Evolutionary conservation across 2,113 vertebrate species (phyloP), one percentile per base, ranked within the genome.

Genomic region (Accipiter virgatus): DNA sequence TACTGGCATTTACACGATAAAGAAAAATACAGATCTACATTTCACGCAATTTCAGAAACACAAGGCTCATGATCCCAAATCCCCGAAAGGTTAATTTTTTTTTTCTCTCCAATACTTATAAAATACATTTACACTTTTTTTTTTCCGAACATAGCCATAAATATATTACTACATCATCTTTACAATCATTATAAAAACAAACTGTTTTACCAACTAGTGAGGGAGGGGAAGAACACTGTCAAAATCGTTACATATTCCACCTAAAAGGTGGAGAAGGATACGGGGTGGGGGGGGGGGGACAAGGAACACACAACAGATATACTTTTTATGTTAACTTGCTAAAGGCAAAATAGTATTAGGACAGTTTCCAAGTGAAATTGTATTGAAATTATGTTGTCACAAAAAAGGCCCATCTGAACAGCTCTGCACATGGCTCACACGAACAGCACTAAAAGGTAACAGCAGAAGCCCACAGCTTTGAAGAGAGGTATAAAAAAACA

Each of bases 381-480:
- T 38, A 48, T 8, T 36, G 38, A 66, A 91, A 77, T 55, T 11
- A 47, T 16, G n/a, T n/a, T 70, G 72, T 26, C 36, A 89, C n/a
- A 70, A 87, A 58, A 92, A 75, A 22, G 34, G 52, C 43, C 53
- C 58, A 58, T 34, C 32, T n/a, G 73, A 65, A 73, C 48, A 71
- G 26, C 16, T 85, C 55, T n/a, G 75, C 31, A 56, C 4, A 4
- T 59, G 38, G 23, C 36, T 94, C 22, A 13, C 13, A 67, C 61
- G 22, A 62, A 86, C 58, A 92, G 95, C 29, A 88, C 77, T 9
- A 20, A 73, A 82, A 26, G 53, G 9, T 31, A 82, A 95, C 65
- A 75, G 65, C 52, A 96, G 65, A 88, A 97, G 63, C 19, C 22
- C 66, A 93, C 13, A 82, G 73, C 62, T 88, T 25, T 15, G 11